Evolutionary conservation across 2,113 vertebrate genomes (phyloP).

Genomic region (Todiramphus chloris): DNA sequence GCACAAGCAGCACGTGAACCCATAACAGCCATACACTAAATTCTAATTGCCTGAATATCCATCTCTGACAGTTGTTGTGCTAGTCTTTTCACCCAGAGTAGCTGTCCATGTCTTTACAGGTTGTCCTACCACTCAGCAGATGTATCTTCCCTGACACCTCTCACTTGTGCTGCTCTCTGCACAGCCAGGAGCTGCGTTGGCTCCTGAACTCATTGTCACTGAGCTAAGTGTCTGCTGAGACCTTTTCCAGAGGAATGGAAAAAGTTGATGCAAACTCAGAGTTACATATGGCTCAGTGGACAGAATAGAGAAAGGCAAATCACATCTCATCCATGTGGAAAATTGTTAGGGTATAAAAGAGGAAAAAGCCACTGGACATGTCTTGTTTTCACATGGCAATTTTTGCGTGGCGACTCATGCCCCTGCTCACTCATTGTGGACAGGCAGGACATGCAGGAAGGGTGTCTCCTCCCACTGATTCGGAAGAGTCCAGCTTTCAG

Average conservation of each 20-base stretch:
- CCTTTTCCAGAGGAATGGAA: background rate
- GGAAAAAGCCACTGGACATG: background rate
- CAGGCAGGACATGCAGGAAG: background rate
- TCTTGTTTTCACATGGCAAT: rapidly evolving
- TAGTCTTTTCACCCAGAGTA: background rate
- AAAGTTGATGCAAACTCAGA: background rate
- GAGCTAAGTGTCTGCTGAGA: rapidly evolving
- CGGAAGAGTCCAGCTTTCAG: background rate
- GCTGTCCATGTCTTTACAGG: background rate
- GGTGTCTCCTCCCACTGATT: background rate
- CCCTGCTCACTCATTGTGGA: rapidly evolving
- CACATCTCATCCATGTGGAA: background rate
- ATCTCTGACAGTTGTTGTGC: background rate
- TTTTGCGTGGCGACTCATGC: background rate
- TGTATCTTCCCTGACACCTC: too few relatives aligned
- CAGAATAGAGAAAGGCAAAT: too few relatives aligned
- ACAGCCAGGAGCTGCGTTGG: background rate
- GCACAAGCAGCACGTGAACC: background rate
- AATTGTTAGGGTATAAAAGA: background rate
- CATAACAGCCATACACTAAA: background rate
- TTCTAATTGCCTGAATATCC: background rate
- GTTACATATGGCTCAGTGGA: background rate
- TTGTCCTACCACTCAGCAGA: background rate
- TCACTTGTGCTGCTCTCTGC: background rate
- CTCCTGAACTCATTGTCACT: background rate